A percentile compares a stretch with the other conserved stretches of the same genome.
phyloP scores from a whole-genome alignment of 35 echinoderm and acorn worm genomes.

The Strongylocentrotus purpuratus region DNA sequence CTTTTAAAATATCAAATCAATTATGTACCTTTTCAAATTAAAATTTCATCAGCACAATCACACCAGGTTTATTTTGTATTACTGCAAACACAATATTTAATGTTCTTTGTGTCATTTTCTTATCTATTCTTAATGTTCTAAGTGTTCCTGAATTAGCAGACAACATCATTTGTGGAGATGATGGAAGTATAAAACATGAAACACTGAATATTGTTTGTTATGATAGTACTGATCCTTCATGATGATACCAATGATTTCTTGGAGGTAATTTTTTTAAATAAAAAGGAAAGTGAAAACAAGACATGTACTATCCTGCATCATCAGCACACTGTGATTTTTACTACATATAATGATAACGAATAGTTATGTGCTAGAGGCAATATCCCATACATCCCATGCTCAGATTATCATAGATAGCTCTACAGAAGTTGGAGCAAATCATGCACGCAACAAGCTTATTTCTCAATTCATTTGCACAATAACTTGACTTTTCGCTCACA shows the following conservation, averaged over 20 bases:
- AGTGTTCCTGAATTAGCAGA: no score
- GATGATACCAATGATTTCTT: not conserved
- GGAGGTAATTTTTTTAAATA: not conserved
- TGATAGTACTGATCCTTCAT: not conserved
- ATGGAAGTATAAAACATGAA: not conserved
- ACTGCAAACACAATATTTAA: no score
- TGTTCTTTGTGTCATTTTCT: no score
- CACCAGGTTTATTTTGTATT: no score
- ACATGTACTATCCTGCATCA: not conserved
- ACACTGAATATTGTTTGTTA: not conserved
- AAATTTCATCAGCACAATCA: no score
- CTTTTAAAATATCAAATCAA: no score
- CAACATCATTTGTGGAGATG: no score
- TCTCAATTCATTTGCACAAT: not conserved
- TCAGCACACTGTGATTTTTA: not conserved
- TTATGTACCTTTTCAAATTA: no score
- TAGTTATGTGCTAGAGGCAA: not conserved
- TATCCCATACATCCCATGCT: not conserved
- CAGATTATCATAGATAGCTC: not conserved
- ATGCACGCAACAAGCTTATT: constrained; percentile 17
- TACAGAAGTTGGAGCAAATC: not conserved
- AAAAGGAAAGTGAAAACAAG: not conserved
- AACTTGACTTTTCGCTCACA: not conserved
- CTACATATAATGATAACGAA: not conserved
- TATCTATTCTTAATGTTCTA: not conserved